Conservation (phyloP, 2,797 vertebrate genomes). For the Picus viridis region DNA sequence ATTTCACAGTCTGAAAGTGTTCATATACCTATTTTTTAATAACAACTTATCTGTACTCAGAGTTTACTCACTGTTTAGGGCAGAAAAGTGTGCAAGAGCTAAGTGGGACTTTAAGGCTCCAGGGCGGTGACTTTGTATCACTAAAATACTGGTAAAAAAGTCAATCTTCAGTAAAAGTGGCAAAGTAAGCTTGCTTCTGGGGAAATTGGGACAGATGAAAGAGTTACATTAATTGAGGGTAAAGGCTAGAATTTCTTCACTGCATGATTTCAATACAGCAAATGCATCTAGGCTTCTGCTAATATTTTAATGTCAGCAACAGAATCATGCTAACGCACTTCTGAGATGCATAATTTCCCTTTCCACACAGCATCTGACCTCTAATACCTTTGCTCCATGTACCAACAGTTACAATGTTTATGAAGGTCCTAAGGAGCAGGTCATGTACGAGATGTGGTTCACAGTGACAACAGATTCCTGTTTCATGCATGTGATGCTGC, state of each 20-base stretch:
- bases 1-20: not conserved
- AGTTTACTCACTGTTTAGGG: not conserved
- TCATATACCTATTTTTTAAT: not conserved
- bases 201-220: not conserved
- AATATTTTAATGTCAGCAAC: not conserved
- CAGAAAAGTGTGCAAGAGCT: not conserved
- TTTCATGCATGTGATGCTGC: not conserved
- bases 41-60: not conserved
- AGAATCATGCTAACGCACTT: not conserved
- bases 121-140: not conserved
- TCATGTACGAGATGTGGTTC: not conserved
- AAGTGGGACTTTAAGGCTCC: not conserved
- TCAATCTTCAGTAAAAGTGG: not conserved
- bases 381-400: not conserved
- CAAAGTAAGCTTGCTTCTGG: not conserved
- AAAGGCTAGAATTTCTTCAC: not conserved
- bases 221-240: not conserved
- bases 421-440: not conserved
- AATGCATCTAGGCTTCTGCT: not conserved
- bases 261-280: not conserved
- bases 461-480: not conserved
- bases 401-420: fast-evolving
- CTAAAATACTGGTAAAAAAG: not conserved
- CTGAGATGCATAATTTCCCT: not conserved
- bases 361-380: not conserved